Evolutionary conservation across 2,113 vertebrate genomes (phyloP), one percentile per base, ranked within the genome.

Genomic region (Oreochromis aureus): DNA sequence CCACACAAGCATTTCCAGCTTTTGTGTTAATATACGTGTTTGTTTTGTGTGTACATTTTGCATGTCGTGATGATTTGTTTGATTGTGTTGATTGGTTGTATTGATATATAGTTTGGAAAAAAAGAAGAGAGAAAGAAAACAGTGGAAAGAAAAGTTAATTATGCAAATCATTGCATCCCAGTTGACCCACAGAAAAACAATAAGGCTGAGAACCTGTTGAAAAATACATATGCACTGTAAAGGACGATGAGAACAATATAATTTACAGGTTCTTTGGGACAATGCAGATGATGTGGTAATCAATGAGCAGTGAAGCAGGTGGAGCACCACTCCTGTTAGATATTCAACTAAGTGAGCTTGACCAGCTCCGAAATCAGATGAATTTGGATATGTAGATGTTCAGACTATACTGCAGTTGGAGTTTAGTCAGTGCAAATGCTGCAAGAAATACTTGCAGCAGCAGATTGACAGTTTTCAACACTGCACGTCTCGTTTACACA

Each of bases 1-100:
- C 98, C 97, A 98, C 98, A 97, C 98, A 99, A 95, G 98, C 97
- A 97, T 99, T 99, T 95, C 98, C 99, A 92, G 98, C 98, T 99
- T 98, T 97, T 95, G 95, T 96, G 96, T 96, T 84, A 82, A 94
- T 91, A 94, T 90, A 44, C 8, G 94, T 96, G 96, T 93, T 85
- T 86, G 88, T 91, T 79, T 30, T 85, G 48, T 13, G 36, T 73
- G 81, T 54, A 36, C 61, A 78, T 81, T 83, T 83, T 84, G 30
- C 54, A 73, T 56, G 59, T 73, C 16, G 39, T 54, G 58, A 79
- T 56, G 10, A 55, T 89, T 89, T 69, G 44, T 87, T 94, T 85
- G 54, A 73, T 93, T 84, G 51, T 44, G 87, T 92, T 91, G 24
- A 80, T 92, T 89, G 27, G 59, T 84, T 80, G 2, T 48, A 46